Percentiles rank a stretch among this genome's conserved stretches.
Conservation (phyloP, 2,113 vertebrate genomes). For the Brachyistius frenatus region DNA sequence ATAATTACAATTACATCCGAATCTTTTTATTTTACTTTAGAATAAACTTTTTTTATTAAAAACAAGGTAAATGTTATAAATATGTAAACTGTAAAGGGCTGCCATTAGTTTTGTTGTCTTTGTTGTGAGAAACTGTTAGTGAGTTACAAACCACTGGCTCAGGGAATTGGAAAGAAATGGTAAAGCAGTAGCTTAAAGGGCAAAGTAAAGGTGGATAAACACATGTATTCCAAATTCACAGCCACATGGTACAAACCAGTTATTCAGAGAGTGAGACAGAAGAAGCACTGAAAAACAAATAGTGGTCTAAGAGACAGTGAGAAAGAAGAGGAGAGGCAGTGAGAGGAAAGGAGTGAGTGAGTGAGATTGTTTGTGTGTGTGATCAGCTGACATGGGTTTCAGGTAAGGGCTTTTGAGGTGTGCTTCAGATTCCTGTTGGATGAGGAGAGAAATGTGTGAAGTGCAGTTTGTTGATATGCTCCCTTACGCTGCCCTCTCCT, state of each 20-base stretch:
- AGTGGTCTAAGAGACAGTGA: not conserved
- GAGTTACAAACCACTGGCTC: slow-evolving; percentile 40
- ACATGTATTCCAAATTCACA: too few species aligned
- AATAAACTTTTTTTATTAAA: too few species aligned
- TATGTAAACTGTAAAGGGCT: not conserved
- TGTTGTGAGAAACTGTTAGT: not conserved
- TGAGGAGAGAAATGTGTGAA: slow-evolving; percentile 59
- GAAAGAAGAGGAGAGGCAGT: not conserved
- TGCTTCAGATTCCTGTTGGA: slow-evolving; percentile 66
- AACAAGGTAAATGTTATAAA: too few species aligned
- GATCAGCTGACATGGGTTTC: slow-evolving; percentile 67
- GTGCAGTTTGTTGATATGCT: slow-evolving; percentile 70
- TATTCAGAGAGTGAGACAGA: not conserved
- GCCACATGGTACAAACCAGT: too few species aligned
- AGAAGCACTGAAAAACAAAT: slow-evolving; percentile 22
- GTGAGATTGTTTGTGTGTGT: slow-evolving; percentile 33
- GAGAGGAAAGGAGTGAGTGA: slow-evolving; percentile 2
- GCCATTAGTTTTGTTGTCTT: not conserved
- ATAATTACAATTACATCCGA: too few species aligned
- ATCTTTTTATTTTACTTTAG: too few species aligned
- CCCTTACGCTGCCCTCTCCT: slow-evolving; percentile 40
- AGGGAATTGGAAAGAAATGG: slow-evolving; percentile 10
- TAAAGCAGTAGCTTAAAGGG: too few species aligned
- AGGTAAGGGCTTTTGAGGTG: slow-evolving; percentile 70
- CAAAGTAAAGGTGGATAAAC: too few species aligned